Evolutionary conservation across 2,888 invertebrate species (phyloP), one percentile per base, ranked within the genome.

Genomic region (Zhuqinia jingwanae): DNA sequence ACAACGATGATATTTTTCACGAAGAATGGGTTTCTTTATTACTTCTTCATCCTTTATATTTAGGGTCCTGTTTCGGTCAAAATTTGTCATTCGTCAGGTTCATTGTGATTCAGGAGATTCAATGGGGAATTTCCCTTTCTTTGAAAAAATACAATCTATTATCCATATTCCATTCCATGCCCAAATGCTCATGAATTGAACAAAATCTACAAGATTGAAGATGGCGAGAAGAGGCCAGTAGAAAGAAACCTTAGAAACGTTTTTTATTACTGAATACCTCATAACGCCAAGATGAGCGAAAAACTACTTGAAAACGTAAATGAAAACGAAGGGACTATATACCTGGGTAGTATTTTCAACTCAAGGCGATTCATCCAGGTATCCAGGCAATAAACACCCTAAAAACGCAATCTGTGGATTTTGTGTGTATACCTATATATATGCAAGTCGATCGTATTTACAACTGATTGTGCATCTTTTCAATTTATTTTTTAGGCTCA

Each of bases 31-130:
- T 13, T 75, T 25, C n/a, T n/a, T n/a, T n/a, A n/a, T n/a, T n/a
- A n/a, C 70, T 75, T 45, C 45, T 45, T 70, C 11, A 63, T 30
- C 63, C 20, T 58, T 63, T 30, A n/a, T 63, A 10, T 30, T 45
- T 17, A 2, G 2, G 3, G 45, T n/a, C 25, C 22, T 10, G 27
- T 13, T 53, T 75, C 75, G 25, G 42, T 53, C 50, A 50, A 50
- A 68, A 77, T 56, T 77, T 84, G 77, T 84, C 84, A 84, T 84
- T 84, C 84, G 77, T 77, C 84, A 77, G 68, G 68, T 77, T 84
- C 42, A 50, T 15, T 25, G 56, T n/a, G 20, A 80, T 15, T n/a
- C 22, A 70, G 13, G 50, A 30, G 68, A 81, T 53, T 56, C 15
- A n/a, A n/a, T n/a, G n/a, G n/a, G n/a, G n/a, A n/a, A 25, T 73